Percentiles rank a stretch among this genome's conserved stretches.
These are phyloP conservation scores for Smutsia temminckii DNA, from an alignment of 2,797 vertebrate genomes.

Conservation along the genomic window DNA sequence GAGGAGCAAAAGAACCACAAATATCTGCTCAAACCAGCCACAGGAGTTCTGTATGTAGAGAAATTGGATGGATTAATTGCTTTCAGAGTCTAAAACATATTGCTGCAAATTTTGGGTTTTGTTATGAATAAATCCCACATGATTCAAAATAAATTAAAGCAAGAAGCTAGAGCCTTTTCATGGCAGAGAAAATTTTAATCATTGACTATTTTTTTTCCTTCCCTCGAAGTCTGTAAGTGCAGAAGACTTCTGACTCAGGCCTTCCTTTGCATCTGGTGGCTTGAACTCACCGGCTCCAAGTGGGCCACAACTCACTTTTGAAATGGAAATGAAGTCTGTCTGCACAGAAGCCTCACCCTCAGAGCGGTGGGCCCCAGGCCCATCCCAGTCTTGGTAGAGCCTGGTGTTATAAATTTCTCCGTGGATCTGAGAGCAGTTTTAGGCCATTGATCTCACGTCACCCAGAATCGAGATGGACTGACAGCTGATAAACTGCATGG, in stretches of 20 bases:
- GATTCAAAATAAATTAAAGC: constrained; percentile 72
- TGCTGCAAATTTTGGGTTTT: constrained; percentile 80
- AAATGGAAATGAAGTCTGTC: constrained; percentile 77
- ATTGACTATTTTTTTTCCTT: background rate
- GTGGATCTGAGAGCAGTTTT: constrained; percentile 64
- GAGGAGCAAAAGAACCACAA: background rate
- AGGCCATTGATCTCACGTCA: constrained; percentile 57
- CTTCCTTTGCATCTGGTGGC: constrained; percentile 48
- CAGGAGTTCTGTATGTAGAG: constrained; percentile 80
- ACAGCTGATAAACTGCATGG: constrained; percentile 57
- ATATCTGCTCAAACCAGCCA: constrained; percentile 70
- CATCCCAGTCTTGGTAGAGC: background rate
- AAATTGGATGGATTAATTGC: constrained; percentile 79
- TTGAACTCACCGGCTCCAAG: constrained; percentile 62
- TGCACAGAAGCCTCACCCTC: background rate
- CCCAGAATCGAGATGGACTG: constrained; percentile 49
- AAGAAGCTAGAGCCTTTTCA: constrained; percentile 74
- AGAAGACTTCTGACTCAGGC: constrained; percentile 56
- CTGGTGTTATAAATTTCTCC: constrained; percentile 47
- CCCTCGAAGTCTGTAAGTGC: constrained; percentile 14
- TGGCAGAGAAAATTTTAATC: constrained; percentile 79
- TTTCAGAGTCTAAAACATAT: constrained; percentile 77
- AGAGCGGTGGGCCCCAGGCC: background rate
- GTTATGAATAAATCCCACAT: constrained; percentile 80
- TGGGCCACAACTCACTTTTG: constrained; percentile 68